Conservation (phyloP, 2,113 vertebrate species). For the Arothron firmamentum region DNA sequence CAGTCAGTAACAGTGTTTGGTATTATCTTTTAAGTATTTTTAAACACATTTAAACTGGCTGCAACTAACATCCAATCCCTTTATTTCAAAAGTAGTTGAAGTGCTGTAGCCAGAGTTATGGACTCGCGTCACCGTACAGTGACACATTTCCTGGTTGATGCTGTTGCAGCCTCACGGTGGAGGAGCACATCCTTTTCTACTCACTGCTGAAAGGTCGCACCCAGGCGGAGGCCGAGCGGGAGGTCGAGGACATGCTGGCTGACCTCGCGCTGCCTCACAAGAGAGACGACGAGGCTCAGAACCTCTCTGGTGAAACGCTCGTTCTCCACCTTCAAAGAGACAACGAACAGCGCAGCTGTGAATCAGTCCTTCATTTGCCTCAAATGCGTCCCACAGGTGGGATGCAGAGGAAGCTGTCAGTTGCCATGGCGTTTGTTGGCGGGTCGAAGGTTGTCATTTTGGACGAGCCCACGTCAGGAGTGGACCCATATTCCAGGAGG, state of each 20-base stretch:
- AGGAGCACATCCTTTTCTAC: slow-evolving; percentile 87
- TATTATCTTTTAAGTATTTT: too few species aligned
- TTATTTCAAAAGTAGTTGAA: too few species aligned
- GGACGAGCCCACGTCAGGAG: slow-evolving; percentile 90
- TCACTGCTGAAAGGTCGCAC: slow-evolving; percentile 84
- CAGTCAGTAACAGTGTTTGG: slow-evolving; percentile 55
- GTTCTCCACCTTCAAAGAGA: not conserved
- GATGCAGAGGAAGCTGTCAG: slow-evolving; percentile 86
- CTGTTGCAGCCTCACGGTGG: slow-evolving; percentile 74
- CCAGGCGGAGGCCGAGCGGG: slow-evolving; percentile 77
- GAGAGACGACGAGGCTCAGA: slow-evolving; percentile 85
- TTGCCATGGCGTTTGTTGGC: slow-evolving; percentile 88
- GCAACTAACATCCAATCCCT: not conserved
- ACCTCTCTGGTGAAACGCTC: slow-evolving; percentile 83
- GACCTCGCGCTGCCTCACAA: slow-evolving; percentile 87
- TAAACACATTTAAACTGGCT: not conserved
- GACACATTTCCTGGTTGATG: not conserved
- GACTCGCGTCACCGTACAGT: not conserved
- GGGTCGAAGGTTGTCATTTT: slow-evolving; percentile 82
- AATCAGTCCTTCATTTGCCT: not conserved
- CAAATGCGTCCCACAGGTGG: slow-evolving; percentile 70
- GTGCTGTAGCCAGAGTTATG: not conserved
- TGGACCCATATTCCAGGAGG: slow-evolving; percentile 87
- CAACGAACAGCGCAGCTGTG: too few species aligned
- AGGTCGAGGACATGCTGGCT: slow-evolving; percentile 84